These are phyloP conservation scores for Triplophysa rosa DNA, from an alignment of 2,113 vertebrate species.

Conservation along the genomic window DNA sequence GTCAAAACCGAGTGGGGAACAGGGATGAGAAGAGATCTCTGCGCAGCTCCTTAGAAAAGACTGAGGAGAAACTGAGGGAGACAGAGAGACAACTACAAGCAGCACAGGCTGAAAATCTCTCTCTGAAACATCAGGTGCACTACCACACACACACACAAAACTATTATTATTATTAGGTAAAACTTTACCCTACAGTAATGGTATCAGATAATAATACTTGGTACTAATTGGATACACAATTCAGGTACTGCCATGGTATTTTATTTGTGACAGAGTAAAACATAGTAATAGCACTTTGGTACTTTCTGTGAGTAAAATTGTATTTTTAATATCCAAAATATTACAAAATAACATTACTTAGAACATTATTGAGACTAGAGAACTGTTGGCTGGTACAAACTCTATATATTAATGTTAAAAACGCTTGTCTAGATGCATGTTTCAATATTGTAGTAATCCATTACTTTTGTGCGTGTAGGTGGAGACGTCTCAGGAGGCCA, in stretches of 20 bases:
- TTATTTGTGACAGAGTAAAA: background rate
- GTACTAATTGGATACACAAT: background rate
- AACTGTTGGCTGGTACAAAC: background rate
- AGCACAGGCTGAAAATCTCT: constrained; percentile 84
- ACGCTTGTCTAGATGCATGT: background rate
- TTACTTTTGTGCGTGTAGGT: constrained; percentile 70
- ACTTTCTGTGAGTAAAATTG: no score
- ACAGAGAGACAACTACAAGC: constrained; percentile 83
- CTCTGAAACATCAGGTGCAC: constrained; percentile 86
- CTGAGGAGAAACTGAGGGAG: constrained; percentile 83
- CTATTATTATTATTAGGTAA: background rate
- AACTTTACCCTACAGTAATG: background rate
- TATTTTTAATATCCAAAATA: no score
- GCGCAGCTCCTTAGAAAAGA: constrained; percentile 77
- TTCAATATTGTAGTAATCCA: background rate
- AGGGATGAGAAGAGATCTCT: constrained; percentile 82
- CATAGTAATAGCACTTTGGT: no score
- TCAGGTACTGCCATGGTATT: background rate
- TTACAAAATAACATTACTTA: no score
- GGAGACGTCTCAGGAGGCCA: constrained; percentile 84
- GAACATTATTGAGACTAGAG: no score
- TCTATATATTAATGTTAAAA: background rate
- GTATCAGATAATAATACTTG: background rate
- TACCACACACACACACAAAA: constrained; percentile 2
- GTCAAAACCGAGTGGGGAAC: constrained; percentile 79